Evolutionary conservation across 2,797 vertebrate species (phyloP), one percentile per base, ranked within the genome.

Genomic region (Enteromius afrohamiltoni): DNA sequence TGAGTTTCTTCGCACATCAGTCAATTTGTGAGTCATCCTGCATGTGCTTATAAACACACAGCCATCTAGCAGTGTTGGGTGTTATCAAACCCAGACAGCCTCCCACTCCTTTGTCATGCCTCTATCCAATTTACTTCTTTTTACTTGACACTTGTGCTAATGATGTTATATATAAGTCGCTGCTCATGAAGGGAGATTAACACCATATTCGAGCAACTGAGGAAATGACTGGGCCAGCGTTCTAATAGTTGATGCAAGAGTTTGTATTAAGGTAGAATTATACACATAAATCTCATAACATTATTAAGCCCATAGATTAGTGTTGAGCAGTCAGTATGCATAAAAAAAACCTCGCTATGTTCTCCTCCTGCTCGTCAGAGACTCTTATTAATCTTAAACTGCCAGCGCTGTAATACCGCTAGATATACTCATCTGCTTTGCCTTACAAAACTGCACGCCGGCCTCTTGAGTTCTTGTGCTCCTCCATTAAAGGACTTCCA

Each of bases 291-390:
- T 87, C 88, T 85, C 78, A 82, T 82, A 79, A 85, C 74, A 87
- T 85, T 86, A 89, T 89, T 89, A 86, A 87, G 74, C 65, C 83
- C 86, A 85, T 89, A 85, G 88, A 89, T 86, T 87, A 86, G 86
- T 77, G 74, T 45, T 40, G 64, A 53, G 68, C 67, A 74, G 62
- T 74, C 64, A 70, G 78, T 85, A 80, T 84, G 78, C 75, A 85
- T 77, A 9, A 76, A 87, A 83, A 87, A 76, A 80, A 40, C 10
- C 49, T 26, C 0, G 4, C 51, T 23, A 45, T 69, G 83, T 77
- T 75, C 76, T 53, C 68, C 37, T 80, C 55, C 67, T 53, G 51
- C 49, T 77, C 58, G 83, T 82, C 76, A 40, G 82, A 82, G 75
- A 68, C 87, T 65, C 70, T 79, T 88, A 83, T 87, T 86, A 83